phyloP scores from a whole-genome alignment of 1,140 invertebrate genomes.

The Diorhabda carinulata region DNA sequence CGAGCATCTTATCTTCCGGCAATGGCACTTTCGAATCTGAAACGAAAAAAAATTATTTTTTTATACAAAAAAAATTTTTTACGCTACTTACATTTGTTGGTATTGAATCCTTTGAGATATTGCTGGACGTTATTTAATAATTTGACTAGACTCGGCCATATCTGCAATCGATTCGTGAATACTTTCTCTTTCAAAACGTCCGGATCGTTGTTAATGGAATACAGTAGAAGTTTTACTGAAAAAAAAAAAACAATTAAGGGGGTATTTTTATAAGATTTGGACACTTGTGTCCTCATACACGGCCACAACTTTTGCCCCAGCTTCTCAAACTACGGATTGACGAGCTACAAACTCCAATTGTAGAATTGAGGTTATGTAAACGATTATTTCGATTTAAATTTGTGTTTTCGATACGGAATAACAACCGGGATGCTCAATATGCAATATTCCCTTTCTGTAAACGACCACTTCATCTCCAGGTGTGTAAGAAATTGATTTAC shows the following conservation, averaged over 20 bases:
- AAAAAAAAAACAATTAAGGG: background rate
- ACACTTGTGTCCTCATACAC: no score
- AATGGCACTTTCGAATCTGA: constrained; percentile 65
- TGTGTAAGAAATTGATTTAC: no score
- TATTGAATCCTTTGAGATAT: constrained; percentile 49
- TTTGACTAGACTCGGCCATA: constrained; percentile 76
- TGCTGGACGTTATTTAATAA: constrained; percentile 65
- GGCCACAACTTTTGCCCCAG: no score
- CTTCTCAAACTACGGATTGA: no score
- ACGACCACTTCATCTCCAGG: no score
- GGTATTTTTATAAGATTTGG: no score
- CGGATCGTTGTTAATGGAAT: constrained; percentile 64
- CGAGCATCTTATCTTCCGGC: constrained; percentile 73
- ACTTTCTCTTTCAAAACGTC: constrained; percentile 55
- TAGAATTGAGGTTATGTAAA: constrained; percentile 23
- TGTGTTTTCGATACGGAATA: no score
- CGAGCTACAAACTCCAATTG: no score
- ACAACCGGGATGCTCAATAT: no score
- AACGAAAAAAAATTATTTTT: constrained; percentile 41
- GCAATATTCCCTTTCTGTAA: no score
- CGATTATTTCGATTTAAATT: constrained; percentile 25
- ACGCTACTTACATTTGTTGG: constrained; percentile 49
- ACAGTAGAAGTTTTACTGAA: constrained; percentile 68
- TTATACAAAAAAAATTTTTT: background rate
- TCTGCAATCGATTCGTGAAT: constrained; percentile 64